Evolutionary conservation across 2,888 invertebrate genomes (phyloP), one percentile per base, ranked within the genome.

Genomic region (Urechis unicinctus): DNA sequence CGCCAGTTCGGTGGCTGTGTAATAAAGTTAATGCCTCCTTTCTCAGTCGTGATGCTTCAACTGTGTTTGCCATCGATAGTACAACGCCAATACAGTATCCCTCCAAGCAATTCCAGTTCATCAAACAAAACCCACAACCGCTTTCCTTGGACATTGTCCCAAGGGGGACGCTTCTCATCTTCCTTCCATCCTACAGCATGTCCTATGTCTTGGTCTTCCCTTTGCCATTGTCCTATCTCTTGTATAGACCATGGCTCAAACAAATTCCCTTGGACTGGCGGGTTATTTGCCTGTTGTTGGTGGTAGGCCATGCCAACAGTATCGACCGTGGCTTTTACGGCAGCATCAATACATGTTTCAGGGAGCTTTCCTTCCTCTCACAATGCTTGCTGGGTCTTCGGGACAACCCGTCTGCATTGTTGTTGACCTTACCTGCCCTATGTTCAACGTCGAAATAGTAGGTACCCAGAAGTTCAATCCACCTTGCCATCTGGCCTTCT

Each of bases 401-500:
- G 5, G 48, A 48, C 9, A 48, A 28, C 6, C 13, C 59, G 47
- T 62, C 59, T 1, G 61, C 61, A 25, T 61, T 59, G 0, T 21
- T 31, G 56, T 62, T 55, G 3, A 46, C 21, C 29, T 46, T 21
- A 9, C 60, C 63, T 29, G 45, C 28, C 31, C 55, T 26, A 31
- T 60, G 50, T 22, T 50, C 26, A 25, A 58, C 55, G 21, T 44
- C 47, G 25, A 60, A 49, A 21, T 58, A 28, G 52, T 56, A 60
- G 13, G 46, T 31, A 6, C 53, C 44, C 28, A 61, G 49, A 4
- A 41, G 25, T 44, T 58, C 57, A n/a, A 60, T 51, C 62, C 58
- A 60, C 31, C 61, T 28, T 24, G 62, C 58, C 4, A 58, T 30
- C 51, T 57, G 58, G n/a, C 62, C 57, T 21, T 52, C 52, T 17